These are phyloP conservation scores for Athalia rosae DNA, from an alignment of 2,888 invertebrate genomes.

Conservation along the genomic window DNA sequence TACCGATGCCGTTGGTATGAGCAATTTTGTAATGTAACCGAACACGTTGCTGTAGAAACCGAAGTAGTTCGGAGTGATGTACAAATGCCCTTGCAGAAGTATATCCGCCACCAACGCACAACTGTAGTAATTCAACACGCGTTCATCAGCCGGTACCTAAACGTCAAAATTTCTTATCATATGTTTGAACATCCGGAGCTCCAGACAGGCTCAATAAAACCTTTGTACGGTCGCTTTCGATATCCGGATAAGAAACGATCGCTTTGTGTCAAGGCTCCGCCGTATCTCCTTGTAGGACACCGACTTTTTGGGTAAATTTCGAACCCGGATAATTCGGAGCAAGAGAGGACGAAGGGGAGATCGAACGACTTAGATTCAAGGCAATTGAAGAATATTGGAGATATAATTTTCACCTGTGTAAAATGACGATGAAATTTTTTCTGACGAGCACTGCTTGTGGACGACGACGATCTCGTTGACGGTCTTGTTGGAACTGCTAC, in stretches of 20 bases:
- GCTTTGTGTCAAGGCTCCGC: too few relatives aligned
- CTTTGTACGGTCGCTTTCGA: too few relatives aligned
- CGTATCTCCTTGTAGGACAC: too few relatives aligned
- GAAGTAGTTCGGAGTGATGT: slow-evolving; percentile 95
- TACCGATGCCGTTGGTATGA: slow-evolving; percentile 91
- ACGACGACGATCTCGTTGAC: slow-evolving; percentile 68
- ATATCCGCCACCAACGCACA: slow-evolving; percentile 95
- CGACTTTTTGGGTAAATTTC: too few relatives aligned
- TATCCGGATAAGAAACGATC: too few relatives aligned
- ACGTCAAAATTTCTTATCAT: neutral
- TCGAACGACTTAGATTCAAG: too few relatives aligned
- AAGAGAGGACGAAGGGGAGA: too few relatives aligned
- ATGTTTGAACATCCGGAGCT: too few relatives aligned
- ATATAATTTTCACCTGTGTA: slow-evolving; percentile 75
- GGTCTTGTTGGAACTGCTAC: slow-evolving; percentile 64
- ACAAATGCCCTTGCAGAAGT: slow-evolving; percentile 93
- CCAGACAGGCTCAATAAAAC: too few relatives aligned
- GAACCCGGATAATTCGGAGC: too few relatives aligned
- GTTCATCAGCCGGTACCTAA: slow-evolving; percentile 86
- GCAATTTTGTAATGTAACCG: slow-evolving; percentile 93
- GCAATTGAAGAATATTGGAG: neutral
- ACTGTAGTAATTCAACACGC: slow-evolving; percentile 92
- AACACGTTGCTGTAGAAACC: slow-evolving; percentile 98
- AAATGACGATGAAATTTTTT: slow-evolving; percentile 94
- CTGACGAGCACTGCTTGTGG: slow-evolving; percentile 85